Percentiles rank a stretch among this genome's conserved stretches.
Conservation (phyloP, 2,888 invertebrate species). For the Troides oblongomaculatus region DNA sequence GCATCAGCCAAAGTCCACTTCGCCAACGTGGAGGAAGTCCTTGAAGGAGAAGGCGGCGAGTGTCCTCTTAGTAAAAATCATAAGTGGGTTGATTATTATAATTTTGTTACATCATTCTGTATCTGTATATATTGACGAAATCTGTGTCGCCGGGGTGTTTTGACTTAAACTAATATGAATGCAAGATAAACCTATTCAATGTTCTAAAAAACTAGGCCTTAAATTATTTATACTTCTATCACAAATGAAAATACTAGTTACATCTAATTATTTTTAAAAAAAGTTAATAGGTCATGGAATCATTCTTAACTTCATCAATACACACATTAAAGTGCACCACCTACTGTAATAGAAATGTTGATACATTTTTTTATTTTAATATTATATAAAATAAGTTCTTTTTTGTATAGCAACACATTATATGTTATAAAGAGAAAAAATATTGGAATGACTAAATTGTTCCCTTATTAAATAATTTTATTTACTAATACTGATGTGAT, state of each 20-base stretch:
- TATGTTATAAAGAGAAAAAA: background rate
- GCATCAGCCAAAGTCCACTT: too few species aligned
- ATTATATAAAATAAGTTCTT: too few species aligned
- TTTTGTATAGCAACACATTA: background rate
- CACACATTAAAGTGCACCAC: background rate
- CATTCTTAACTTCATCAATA: background rate
- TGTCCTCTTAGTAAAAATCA: too few species aligned
- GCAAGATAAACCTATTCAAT: background rate
- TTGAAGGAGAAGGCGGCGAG: too few species aligned
- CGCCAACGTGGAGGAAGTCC: too few species aligned
- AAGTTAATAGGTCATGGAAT: slow-evolving; percentile 8
- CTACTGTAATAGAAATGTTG: background rate
- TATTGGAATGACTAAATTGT: slow-evolving; percentile 6
- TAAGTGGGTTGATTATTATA: too few species aligned
- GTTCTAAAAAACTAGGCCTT: slow-evolving; percentile 20
- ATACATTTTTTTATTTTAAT: too few species aligned
- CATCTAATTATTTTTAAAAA: background rate
- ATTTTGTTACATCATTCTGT: too few species aligned
- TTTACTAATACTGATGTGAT: background rate
- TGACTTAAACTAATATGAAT: background rate
- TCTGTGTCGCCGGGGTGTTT: too few species aligned
- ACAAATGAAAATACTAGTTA: slow-evolving; percentile 12
- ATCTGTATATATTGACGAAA: too few species aligned
- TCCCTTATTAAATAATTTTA: slow-evolving; percentile 2
- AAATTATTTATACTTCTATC: slow-evolving; percentile 10